Conservation (phyloP, 2,113 vertebrate species). For the Pterocles gutturalis region DNA sequence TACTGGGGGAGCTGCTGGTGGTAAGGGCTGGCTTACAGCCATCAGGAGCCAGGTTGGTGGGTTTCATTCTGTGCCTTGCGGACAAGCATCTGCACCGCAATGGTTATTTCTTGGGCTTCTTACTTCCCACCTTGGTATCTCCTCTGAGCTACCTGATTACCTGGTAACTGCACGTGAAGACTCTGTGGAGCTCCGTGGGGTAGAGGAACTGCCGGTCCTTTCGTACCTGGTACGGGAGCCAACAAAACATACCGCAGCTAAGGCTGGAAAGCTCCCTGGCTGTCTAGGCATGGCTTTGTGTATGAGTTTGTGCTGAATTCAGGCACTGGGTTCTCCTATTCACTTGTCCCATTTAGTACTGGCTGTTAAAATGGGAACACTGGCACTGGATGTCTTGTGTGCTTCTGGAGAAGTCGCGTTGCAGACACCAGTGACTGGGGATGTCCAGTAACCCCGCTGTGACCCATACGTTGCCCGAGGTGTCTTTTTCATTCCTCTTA, state of each 20-base stretch:
- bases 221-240: neutral
- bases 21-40: neutral
- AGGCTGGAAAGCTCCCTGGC: neutral
- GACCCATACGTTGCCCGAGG: neutral
- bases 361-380: fast-evolving
- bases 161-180: neutral
- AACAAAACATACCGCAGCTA: fast-evolving
- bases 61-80: neutral
- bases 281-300: neutral
- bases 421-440: neutral
- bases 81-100: neutral
- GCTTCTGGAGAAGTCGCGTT: neutral
- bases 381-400: neutral
- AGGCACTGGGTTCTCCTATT: neutral
- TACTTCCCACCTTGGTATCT: neutral
- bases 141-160: neutral
- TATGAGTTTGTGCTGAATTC: neutral
- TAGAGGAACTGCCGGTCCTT: neutral
- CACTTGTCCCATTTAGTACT: neutral
- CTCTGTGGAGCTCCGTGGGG: neutral
- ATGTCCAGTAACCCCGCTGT: neutral
- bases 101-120: neutral
- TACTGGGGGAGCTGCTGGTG: neutral
- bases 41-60: neutral
- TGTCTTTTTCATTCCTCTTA: neutral